Base-by-base conservation (phyloP, 2,113 vertebrate genomes). In the Ceuthmochares aereus region DNA sequence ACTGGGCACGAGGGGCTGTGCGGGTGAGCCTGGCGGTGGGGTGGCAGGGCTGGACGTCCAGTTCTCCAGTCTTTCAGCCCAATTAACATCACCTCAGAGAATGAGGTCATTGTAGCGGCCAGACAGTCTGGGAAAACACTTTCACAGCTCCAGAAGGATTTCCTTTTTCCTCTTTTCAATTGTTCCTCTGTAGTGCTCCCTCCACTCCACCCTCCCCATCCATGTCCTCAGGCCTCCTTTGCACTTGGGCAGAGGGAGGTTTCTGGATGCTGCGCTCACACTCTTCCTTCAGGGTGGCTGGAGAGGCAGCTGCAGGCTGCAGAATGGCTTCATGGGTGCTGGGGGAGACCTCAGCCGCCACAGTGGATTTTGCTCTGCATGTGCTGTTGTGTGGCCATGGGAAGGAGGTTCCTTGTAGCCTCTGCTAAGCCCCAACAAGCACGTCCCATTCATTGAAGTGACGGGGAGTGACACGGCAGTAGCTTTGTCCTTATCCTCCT, bases 121-220 rank as follows among this genome's bases (percentile, higher is more conserved):
- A 97, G 96, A 97, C 96, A 93, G 96, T 96, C 96, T 97, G 94
- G 94, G 96, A 97, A 96, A 96, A 96, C 93, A 95, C 93, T 92
- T 91, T 75, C 91, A 87, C 89, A 94, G 91, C 96, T 96, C 95
- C 93, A 89, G 94, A 78, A 96, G 95, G 96, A 96, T 96, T 97
- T 97, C 96, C 96, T 96, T 95, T 96, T 97, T 96, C 96, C 95
- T 96, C 78, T 89, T 94, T 95, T 90, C 95, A 93, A 95, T 96
- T 97, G 95, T 96, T 96, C 81, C 84, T 87, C 94, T 84, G 56
- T 55, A 80, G 88, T 93, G 88, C 90, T 93, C 60, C 55, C 92
- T 77, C 82, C 7, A 4, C 88, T 74, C 80, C 86, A 81, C 49
- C 74, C 82, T 43, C 84, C 68, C 89, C 73, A 84, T 49, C 93